Conservation (phyloP, 2,888 invertebrate species). For the Chrysotoxum bicinctum region DNA sequence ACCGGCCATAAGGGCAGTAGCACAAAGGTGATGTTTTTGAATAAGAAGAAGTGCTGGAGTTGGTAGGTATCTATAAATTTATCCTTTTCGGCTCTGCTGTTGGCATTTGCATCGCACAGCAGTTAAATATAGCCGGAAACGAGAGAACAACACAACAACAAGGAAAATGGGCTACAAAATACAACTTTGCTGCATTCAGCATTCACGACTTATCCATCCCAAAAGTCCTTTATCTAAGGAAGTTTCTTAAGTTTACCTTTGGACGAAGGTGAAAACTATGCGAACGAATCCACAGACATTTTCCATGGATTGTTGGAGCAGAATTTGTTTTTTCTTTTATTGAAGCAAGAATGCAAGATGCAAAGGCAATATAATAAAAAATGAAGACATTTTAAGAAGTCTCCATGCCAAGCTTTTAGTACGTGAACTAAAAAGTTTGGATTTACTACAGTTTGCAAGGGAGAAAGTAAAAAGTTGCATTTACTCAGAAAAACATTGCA, state of each 20-base stretch:
- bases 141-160: not conserved
- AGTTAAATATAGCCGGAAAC: not conserved
- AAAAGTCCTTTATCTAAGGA: not conserved
- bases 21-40: constrained; percentile 11
- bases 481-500: not conserved
- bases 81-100: not conserved
- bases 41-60: not conserved
- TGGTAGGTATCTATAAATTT: not conserved
- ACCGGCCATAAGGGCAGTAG: constrained; percentile 29
- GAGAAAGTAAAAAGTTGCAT: constrained; percentile 4
- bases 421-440: not conserved
- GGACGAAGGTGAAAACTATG: not conserved
- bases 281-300: constrained; percentile 19
- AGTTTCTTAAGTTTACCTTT: constrained; percentile 15
- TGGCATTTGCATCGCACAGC: constrained; percentile 1
- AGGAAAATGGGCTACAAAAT: not conserved
- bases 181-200: not conserved
- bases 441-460: not conserved
- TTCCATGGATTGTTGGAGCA: not conserved
- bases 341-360: not conserved
- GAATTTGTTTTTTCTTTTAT: not conserved
- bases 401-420: not conserved
- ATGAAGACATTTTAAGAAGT: constrained; percentile 10
- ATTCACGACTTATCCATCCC: constrained; percentile 10
- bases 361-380: not conserved